Evolutionary conservation across 2,797 vertebrate species (phyloP).

Genomic region (Coregonus suidteri): DNA sequence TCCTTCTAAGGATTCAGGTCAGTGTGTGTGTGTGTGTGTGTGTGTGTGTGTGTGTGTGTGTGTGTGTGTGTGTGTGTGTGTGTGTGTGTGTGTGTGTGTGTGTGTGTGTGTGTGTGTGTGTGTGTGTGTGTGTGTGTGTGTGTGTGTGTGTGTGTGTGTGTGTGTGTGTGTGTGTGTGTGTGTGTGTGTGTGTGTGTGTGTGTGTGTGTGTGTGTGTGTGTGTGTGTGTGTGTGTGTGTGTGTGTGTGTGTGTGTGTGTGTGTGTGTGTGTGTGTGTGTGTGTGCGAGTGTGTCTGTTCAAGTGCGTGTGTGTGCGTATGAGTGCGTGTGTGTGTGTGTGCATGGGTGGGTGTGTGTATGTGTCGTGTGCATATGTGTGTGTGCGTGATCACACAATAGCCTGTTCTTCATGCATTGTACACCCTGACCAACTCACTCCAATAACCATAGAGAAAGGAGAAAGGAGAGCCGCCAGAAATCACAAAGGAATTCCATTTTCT

Average conservation of each 20-base stretch:
- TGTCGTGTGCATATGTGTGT: background rate
- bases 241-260: constrained; percentile 11
- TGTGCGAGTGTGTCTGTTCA: constrained; percentile 18
- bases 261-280: constrained; percentile 12
- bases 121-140: background rate
- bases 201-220: background rate
- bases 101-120: constrained; percentile 10
- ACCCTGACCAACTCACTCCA: background rate
- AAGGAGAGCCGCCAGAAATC: constrained; percentile 45
- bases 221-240: constrained; percentile 9
- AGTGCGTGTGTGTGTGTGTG: background rate
- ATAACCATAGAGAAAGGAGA: constrained; percentile 16
- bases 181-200: constrained; percentile 8
- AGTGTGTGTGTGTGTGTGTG: background rate
- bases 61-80: constrained; percentile 4
- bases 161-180: background rate
- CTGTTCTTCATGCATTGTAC: constrained; percentile 8
- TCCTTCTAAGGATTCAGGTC: background rate
- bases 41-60: constrained; percentile 2
- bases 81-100: constrained; percentile 1
- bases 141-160: background rate
- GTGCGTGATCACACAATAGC: background rate
- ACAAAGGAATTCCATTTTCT: constrained; percentile 69
- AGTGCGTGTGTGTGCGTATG: background rate
- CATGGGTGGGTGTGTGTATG: constrained; percentile 1